Evolutionary conservation across 2,797 vertebrate genomes (phyloP).

Genomic region (Morus bassanus): DNA sequence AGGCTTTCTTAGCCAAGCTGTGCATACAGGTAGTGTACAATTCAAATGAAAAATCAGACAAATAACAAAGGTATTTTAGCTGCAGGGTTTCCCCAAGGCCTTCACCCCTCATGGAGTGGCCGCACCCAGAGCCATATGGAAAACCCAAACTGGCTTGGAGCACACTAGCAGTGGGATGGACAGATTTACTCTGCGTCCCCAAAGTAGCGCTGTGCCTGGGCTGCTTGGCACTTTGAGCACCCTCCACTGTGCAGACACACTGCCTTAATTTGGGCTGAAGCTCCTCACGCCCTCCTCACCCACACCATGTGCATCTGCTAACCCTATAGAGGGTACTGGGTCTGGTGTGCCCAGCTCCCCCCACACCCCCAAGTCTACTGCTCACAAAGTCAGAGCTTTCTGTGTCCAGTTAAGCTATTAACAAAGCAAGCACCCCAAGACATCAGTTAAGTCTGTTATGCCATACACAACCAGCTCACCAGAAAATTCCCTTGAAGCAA

Average conservation of each 20-base stretch:
- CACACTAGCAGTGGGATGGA: neutral
- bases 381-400: neutral
- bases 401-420: neutral
- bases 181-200: neutral
- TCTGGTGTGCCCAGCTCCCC: neutral
- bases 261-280: neutral
- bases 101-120: neutral
- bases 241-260: accelerated
- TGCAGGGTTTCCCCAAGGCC: neutral
- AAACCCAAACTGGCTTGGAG: neutral
- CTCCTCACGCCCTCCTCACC: neutral
- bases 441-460: neutral
- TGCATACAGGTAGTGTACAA: neutral
- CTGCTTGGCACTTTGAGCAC: neutral
- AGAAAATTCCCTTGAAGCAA: neutral
- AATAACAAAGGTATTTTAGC: neutral
- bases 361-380: no score
- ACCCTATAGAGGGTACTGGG: neutral
- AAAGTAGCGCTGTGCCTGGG: neutral
- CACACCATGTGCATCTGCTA: neutral
- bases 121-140: neutral
- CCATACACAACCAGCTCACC: neutral
- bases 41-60: neutral
- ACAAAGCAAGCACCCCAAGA: neutral
- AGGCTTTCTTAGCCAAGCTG: neutral